Base-by-base conservation (phyloP, 2,113 vertebrate genomes). In the Psittacus erithacus region DNA sequence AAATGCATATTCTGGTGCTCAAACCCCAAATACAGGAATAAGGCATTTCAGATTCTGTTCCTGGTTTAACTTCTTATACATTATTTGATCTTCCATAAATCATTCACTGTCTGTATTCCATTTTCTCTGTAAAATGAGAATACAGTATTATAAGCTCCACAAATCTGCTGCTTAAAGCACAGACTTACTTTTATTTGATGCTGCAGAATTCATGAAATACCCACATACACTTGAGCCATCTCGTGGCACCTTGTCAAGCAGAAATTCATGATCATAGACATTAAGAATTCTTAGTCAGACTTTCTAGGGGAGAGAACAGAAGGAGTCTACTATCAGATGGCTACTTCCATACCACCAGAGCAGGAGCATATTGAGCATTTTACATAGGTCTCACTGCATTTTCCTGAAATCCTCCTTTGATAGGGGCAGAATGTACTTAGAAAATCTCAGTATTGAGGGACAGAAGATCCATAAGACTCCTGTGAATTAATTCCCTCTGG, bases 21-120 rank as follows among this genome's bases (percentile, higher is more conserved):
- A 83, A 79, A 88, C 55, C 8, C 11, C 31, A 41, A 22, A 46
- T 22, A 16, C 0, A 0, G 8, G 10, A 60, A 68, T 0, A 2
- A 79, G 9, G 35, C 11, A 17, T 27, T 60, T 13, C 57, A 12
- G 18, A 55, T 63, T 71, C 50, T 81, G 9, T 24, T 82, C 33
- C 39, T 64, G 4, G 6, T 62, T 78, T 47, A 63, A 75, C 5
- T 65, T 80, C 69, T 50, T 15, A 6, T 57, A 5, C 17, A 13
- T n/a, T 53, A 20, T 78, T 78, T 64, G n/a, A 31, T 19, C 10
- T 65, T 76, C 6, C 11, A 60, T 73, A 79, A 79, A 50, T 60
- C 4, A 92, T 73, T 87, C 57, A n/a, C 39, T 44, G 15, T 68
- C 41, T 39, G 27, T 16, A 76, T 79, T 11, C 19, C 9, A 44